Conservation (phyloP, 92 coral and sea anemone genomes). For the Heliopora coerulea region DNA sequence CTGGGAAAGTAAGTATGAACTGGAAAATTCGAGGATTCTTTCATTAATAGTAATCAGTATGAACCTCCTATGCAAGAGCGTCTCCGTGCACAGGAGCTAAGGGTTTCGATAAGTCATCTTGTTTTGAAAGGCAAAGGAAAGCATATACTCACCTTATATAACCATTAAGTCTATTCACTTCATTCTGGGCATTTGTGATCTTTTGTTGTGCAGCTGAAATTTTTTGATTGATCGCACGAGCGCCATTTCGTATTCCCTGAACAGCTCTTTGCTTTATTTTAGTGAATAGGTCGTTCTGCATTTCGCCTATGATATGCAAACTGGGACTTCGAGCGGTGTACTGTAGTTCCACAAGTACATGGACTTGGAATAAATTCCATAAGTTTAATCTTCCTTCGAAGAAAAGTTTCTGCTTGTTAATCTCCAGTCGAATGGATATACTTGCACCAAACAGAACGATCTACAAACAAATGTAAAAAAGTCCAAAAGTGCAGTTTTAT, state of each 20-base stretch:
- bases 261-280: conserved; percentile 20
- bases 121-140: no score
- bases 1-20: no score
- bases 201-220: conserved; percentile 8
- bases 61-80: no score
- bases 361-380: conserved; percentile 24
- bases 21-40: no score
- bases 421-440: conserved; percentile 7
- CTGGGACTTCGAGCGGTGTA: background rate
- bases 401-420: conserved; percentile 10
- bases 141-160: background rate
- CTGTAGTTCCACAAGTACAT: background rate
- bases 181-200: background rate
- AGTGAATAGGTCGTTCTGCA: conserved; percentile 24
- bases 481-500: no score
- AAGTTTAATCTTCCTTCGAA: conserved; percentile 21
- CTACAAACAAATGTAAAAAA: background rate
- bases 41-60: no score
- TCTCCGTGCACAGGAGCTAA: no score
- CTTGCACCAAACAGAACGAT: conserved; percentile 24
- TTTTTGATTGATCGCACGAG: conserved; percentile 4
- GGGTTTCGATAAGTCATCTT: no score
- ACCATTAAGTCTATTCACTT: background rate
- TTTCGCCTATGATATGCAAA: conserved; percentile 12
- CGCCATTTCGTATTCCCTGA: conserved; percentile 21